These are phyloP conservation scores for Sebastes trivittatus DNA, from an alignment of 2,797 vertebrate genomes.

Conservation along the genomic window DNA sequence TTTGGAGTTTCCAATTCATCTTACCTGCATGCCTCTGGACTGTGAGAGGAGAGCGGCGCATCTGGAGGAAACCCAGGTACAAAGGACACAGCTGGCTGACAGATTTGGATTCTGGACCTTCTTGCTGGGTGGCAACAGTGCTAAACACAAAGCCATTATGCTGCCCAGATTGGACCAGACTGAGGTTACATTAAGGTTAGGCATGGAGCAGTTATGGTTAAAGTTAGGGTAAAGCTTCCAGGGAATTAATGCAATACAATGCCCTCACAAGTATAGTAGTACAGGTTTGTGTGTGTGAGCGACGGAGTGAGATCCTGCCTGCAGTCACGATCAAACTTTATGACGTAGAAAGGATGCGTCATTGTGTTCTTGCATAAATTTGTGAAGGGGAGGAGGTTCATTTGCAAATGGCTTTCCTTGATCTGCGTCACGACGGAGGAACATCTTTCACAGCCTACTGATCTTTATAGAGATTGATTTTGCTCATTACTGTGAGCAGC, in stretches of 20 bases:
- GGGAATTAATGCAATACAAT: not conserved
- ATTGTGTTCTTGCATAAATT: conserved; percentile 9
- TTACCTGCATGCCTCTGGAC: not conserved
- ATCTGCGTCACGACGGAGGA: conserved; percentile 34
- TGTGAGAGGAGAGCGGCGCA: not conserved
- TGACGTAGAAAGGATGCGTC: conserved; percentile 63
- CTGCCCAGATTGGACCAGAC: not conserved
- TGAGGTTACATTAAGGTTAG: not conserved
- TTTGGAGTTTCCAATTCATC: not conserved
- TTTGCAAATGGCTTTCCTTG: conserved; percentile 44
- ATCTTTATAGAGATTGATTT: conserved; percentile 51
- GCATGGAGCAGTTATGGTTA: not conserved
- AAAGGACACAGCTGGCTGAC: not conserved
- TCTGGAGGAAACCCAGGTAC: not conserved
- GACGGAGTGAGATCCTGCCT: conserved; percentile 2
- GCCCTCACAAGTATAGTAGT: not conserved
- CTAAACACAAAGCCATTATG: not conserved
- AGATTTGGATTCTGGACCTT: not conserved
- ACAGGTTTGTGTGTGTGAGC: not conserved
- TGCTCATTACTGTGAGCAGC: conserved; percentile 18
- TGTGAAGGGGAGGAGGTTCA: conserved; percentile 21
- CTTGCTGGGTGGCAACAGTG: not conserved
- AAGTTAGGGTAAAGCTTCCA: not conserved
- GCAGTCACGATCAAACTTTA: conserved; percentile 35
- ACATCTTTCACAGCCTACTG: conserved; percentile 19